Evolutionary conservation across 2,888 invertebrate species (phyloP), one percentile per base, ranked within the genome.

Genomic region (Zygothrica quintamaculata): DNA sequence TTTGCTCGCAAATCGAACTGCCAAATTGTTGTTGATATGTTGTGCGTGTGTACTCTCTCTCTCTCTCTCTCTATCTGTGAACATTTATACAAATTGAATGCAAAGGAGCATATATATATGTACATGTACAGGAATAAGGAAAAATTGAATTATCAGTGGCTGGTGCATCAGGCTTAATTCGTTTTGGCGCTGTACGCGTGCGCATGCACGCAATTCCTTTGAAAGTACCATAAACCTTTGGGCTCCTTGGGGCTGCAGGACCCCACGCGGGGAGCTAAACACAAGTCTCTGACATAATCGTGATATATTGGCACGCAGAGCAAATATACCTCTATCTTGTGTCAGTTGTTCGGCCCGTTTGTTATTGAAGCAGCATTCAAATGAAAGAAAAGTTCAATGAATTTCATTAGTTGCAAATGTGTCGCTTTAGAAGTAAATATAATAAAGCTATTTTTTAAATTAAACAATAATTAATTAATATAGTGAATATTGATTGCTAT

Each of bases 141-240:
- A 80, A 84, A 88, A 88, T 89, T 89, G 77, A 88, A 89, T 88
- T 88, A 88, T 89, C 89, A 89, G 89, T 80, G 86, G 76, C 74
- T 62, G 73, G 74, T 73, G 86, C 79, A 85, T 78, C 75, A 80
- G 78, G 72, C 82, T 87, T 89, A 89, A 89, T 89, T 89, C 84
- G 89, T 87, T 89, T 80, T 89, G 89, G 89, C 84, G 89, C 88
- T 86, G 65, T 81, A 87, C 89, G 88, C 88, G 89, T 88, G 89
- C 89, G 89, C 89, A 88, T 88, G 88, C 88, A 88, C 88, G 88
- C 88, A 88, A 74, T 53, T 72, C 75, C 61, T 59, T 40, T 50
- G 60, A 25, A 39, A 33, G 18, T 31, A 37, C 44, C 22, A 25
- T 9, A 18, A 1, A 12, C 8, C 25, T 2, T 26, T 6, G 9